These are phyloP conservation scores for Diogma glabrata DNA, from an alignment of 2,888 invertebrate species.

Conservation along the genomic window DNA sequence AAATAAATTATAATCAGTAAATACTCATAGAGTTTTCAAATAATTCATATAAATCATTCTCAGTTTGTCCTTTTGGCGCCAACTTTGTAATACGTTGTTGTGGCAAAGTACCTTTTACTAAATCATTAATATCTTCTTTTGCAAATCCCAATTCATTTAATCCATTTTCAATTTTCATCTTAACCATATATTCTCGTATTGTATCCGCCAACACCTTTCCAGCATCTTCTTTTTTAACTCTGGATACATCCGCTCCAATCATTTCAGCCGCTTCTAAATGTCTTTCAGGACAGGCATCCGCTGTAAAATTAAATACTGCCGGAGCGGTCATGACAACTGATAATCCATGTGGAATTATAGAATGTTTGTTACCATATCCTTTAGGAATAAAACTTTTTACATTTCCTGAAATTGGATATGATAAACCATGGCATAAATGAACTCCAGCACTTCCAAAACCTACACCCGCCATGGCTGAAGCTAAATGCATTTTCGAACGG, in stretches of 20 bases:
- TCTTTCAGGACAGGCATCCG: slow-evolving; percentile 69
- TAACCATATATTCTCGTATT: slow-evolving; percentile 63
- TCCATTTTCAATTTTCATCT: slow-evolving; percentile 76
- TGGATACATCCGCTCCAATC: slow-evolving; percentile 56
- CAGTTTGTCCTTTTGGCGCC: slow-evolving; percentile 63
- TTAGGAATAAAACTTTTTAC: slow-evolving; percentile 56
- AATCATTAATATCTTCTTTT: slow-evolving; percentile 54
- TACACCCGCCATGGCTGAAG: slow-evolving; percentile 85
- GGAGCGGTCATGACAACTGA: slow-evolving; percentile 84
- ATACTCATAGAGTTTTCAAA: slow-evolving; percentile 72
- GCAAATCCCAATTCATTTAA: slow-evolving; percentile 61
- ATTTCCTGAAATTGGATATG: slow-evolving; percentile 81
- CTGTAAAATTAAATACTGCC: slow-evolving; percentile 81
- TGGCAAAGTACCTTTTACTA: slow-evolving; percentile 74
- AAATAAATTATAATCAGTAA: no score
- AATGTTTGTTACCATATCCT: slow-evolving; percentile 55
- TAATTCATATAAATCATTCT: slow-evolving; percentile 62
- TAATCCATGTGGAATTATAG: slow-evolving; percentile 81
- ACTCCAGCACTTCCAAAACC: slow-evolving; percentile 93
- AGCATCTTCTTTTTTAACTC: slow-evolving; percentile 52
- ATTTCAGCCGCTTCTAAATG: slow-evolving; percentile 75
- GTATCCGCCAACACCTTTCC: slow-evolving; percentile 66
- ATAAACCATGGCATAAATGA: slow-evolving; percentile 83
- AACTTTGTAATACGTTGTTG: slow-evolving; percentile 76
- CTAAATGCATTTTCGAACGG: slow-evolving; percentile 76